Evolutionary conservation across 2,113 vertebrate species (phyloP).

Genomic region (Mobula birostris): DNA sequence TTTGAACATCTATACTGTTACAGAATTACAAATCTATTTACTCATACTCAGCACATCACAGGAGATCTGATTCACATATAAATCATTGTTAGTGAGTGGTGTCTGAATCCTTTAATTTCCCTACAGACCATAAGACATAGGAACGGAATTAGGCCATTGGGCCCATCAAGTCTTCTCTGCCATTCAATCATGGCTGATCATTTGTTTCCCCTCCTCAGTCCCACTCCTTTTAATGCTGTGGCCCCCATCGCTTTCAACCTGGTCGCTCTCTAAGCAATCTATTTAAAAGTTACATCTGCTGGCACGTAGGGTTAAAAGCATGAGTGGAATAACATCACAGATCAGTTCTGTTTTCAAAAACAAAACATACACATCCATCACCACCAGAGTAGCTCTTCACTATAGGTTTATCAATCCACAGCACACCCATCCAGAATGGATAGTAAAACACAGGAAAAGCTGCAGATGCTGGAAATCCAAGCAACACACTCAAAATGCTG

Average conservation of each 20-base stretch:
- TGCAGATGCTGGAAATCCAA: too few relatives aligned
- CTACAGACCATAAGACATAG: neutral
- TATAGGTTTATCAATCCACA: neutral
- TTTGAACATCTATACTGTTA: neutral
- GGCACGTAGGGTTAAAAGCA: neutral
- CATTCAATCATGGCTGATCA: too few relatives aligned
- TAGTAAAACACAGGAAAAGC: neutral
- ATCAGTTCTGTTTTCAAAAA: neutral
- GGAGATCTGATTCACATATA: neutral
- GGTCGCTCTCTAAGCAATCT: neutral
- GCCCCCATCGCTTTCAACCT: neutral
- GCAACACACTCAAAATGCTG: too few relatives aligned
- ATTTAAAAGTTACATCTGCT: slow-evolving; percentile 22
- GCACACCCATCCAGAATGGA: neutral
- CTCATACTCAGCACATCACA: neutral
- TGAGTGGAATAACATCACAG: slow-evolving; percentile 2
- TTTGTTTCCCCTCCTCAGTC: too few relatives aligned
- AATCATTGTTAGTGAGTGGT: neutral
- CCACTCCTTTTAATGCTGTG: too few relatives aligned
- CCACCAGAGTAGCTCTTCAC: neutral
- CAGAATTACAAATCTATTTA: neutral
- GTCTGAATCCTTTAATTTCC: neutral
- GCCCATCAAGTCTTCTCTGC: too few relatives aligned
- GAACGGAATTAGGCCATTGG: too few relatives aligned
- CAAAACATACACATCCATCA: neutral